Base-by-base conservation (phyloP, 1,140 invertebrate species). In the Asbolus verrucosus region DNA sequence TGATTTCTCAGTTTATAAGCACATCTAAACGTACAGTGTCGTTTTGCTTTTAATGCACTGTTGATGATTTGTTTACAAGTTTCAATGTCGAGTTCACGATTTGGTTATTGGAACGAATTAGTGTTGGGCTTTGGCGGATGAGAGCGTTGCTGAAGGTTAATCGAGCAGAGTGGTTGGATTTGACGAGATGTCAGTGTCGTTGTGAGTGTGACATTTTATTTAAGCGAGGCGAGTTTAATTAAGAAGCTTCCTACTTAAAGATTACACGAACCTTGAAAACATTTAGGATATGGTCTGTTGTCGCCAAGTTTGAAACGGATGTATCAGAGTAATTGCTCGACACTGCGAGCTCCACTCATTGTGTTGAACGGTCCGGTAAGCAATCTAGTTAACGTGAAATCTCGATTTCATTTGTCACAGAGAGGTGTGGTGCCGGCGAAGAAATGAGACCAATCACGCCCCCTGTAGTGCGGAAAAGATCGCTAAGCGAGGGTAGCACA, bases 331-430 rank as follows among this genome's bases (percentile, higher is more conserved):
- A 67, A 50, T 67, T 46, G 65, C 65, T 50, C 65, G 65, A 67
- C 65, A 46, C 38, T 33, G 33, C 38, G 63, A 46, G 38, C 14
- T 31, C 27, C 31, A 67, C 21, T 31, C 33, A 50, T 50, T 50
- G 50, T 54, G 41, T 50, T 50, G 65, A 67, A 67, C 65, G 65
- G 65, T 67, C 43, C 41, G 43, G 27, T 54, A 67, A 65, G 68
- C 69, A 73, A 73, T 71, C 72, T 73, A 73, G 72, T 73, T 73
- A 73, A 73, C 71, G 63, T 67, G 71, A 66, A 73, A 67, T 65
- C 65, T 67, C 71, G 71, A 65, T 69, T 69, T 60, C 66, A 69
- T 72, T 72, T 72, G 71, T 72, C 71, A 69, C 71, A 72, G 54
- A 54, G 46, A 46, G 38, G 33, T 41, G 38, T 65, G 38, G 62